Evolutionary conservation across 1,140 invertebrate genomes (phyloP).

Genomic region (Venustaconcha ellipsiformis): DNA sequence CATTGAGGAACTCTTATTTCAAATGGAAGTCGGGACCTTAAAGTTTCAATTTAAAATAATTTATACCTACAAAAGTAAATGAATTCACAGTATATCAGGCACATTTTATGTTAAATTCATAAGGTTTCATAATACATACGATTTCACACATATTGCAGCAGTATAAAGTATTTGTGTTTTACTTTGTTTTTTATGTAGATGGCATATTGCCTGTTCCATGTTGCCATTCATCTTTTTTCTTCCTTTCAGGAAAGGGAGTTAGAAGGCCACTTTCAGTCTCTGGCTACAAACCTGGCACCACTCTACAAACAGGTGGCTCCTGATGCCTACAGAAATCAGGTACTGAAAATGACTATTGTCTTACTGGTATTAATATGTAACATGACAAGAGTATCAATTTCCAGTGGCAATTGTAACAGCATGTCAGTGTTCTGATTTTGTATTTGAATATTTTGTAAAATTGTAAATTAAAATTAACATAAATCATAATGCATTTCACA

Average conservation of each 20-base stretch:
- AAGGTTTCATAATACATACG: neutral
- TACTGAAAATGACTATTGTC: constrained; percentile 52
- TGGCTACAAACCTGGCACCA: constrained; percentile 87
- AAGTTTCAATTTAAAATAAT: too few species aligned
- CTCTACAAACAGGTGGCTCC: constrained; percentile 89
- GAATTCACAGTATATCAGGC: neutral
- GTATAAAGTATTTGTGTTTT: neutral
- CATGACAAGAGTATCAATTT: too few species aligned
- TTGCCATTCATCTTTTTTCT: constrained; percentile 6
- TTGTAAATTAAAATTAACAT: too few species aligned
- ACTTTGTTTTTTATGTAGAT: neutral
- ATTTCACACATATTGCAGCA: neutral
- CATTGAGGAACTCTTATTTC: too few species aligned
- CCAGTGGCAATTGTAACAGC: too few species aligned
- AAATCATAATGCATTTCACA: too few species aligned
- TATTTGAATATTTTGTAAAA: too few species aligned
- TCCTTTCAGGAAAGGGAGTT: constrained; percentile 81
- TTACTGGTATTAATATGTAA: too few species aligned
- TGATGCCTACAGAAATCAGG: constrained; percentile 91
- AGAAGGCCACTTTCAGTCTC: constrained; percentile 88
- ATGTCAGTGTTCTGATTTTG: too few species aligned
- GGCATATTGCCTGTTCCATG: neutral
- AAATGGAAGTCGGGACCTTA: too few species aligned
- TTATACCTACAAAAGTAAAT: too few species aligned
- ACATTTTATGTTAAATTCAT: neutral